Percentiles rank a stretch among this genome's conserved stretches.
Conservation (phyloP, 2,797 vertebrate genomes). For the Buphagus erythrorhynchus region DNA sequence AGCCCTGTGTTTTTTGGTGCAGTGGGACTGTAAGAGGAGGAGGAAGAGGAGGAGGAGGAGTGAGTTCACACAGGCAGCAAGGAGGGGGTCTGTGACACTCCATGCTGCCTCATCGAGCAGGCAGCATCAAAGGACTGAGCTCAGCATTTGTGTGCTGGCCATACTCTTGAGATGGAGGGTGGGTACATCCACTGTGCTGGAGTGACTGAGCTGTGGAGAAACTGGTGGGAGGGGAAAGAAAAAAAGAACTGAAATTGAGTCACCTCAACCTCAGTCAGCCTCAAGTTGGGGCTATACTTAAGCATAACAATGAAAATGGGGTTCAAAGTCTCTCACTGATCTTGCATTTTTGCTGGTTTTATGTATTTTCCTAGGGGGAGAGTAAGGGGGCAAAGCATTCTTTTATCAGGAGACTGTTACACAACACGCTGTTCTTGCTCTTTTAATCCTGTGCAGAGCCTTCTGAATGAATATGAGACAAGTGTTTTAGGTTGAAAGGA, state of each 20-base stretch:
- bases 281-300: not conserved
- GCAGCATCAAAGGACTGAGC: not conserved
- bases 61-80: rapidly evolving
- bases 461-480: not conserved
- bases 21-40: not conserved
- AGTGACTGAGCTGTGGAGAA: not conserved
- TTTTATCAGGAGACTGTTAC: not conserved
- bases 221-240: not conserved
- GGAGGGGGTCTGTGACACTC: rapidly evolving
- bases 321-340: not conserved
- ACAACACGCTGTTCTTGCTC: not conserved
- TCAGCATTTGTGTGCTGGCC: not conserved
- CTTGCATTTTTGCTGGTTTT: not conserved
- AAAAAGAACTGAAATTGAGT: not conserved
- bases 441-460: not conserved
- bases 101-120: rapidly evolving
- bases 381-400: not conserved
- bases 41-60: not conserved
- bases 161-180: rapidly evolving
- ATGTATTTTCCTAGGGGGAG: not conserved
- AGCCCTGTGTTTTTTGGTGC: not conserved
- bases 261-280: not conserved
- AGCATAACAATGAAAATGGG: not conserved
- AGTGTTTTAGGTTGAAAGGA: not conserved
- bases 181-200: not conserved